Evolutionary conservation across 2,113 vertebrate genomes (phyloP).

Genomic region (Hyperopisus bebe): DNA sequence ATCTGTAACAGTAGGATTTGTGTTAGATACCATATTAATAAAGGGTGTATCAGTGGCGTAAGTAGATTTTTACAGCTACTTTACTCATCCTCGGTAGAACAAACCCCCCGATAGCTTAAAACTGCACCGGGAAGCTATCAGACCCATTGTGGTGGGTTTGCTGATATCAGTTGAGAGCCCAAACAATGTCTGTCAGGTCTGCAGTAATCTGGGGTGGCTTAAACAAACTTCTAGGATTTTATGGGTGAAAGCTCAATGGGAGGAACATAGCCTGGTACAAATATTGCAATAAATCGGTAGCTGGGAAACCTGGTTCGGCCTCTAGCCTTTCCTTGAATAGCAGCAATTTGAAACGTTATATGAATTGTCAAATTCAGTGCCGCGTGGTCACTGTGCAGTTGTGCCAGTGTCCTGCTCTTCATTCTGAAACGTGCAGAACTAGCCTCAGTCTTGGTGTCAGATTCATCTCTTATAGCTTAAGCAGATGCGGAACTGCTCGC

Average conservation of each 20-base stretch:
- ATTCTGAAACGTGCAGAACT: not conserved
- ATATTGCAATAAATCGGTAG: not conserved
- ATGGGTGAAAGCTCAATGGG: not conserved
- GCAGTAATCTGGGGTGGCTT: not conserved
- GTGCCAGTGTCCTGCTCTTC: not conserved
- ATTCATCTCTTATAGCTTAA: not conserved
- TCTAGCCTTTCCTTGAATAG: not conserved
- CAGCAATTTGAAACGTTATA: not conserved
- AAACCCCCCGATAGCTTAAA: not conserved
- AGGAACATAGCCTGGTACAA: not conserved
- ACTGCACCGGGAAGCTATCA: not conserved
- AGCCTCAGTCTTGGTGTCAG: not conserved
- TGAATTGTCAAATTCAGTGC: not conserved
- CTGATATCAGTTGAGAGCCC: not conserved
- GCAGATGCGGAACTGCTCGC: not conserved
- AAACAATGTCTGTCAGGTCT: not conserved
- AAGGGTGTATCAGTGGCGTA: not conserved
- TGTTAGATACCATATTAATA: not conserved
- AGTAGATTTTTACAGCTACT: not conserved
- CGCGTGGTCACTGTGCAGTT: not conserved
- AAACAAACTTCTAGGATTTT: conserved; percentile 1
- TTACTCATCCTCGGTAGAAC: not conserved
- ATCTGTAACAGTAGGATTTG: not conserved
- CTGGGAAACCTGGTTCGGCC: not conserved
- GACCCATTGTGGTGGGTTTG: not conserved